Percentiles rank a stretch among this genome's conserved stretches.
These are phyloP conservation scores for Cremastinae sp. DNA, from an alignment of 2,888 invertebrate species.

Conservation along the genomic window DNA sequence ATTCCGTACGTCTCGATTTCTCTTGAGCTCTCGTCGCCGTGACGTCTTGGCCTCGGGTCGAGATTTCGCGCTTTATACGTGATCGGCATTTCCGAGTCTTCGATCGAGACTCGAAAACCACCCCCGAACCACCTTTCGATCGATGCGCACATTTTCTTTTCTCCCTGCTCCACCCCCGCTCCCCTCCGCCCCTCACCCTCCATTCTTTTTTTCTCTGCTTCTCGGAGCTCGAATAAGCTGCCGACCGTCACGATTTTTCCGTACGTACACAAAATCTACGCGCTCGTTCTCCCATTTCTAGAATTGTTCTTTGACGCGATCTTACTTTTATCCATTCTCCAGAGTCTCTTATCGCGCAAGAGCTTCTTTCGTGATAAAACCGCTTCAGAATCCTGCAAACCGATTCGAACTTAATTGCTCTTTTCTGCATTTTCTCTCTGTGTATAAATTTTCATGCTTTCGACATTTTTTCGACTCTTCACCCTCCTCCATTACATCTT, in stretches of 20 bases:
- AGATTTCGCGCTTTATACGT: constrained; percentile 74
- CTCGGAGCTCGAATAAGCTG: constrained; percentile 40
- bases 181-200: no score
- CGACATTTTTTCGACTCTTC: not conserved
- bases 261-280: constrained; percentile 1
- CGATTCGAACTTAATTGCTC: not conserved
- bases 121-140: constrained; percentile 56
- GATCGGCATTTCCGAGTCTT: constrained; percentile 66
- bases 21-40: constrained; percentile 19
- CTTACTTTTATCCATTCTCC: constrained; percentile 36
- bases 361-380: constrained; percentile 17
- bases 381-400: not conserved
- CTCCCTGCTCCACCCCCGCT: no score
- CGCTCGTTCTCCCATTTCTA: constrained; percentile 2
- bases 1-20: constrained; percentile 10
- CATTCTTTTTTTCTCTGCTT: not conserved
- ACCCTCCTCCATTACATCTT: no score
- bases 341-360: constrained; percentile 17
- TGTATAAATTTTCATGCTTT: not conserved
- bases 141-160: constrained; percentile 58
- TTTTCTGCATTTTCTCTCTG: not conserved
- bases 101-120: constrained; percentile 34
- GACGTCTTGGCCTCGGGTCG: constrained; percentile 58
- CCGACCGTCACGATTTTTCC: constrained; percentile 31
- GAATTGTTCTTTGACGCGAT: constrained; percentile 42